Conservation (phyloP, 1,140 invertebrate genomes). For the Saccostrea echinata region DNA sequence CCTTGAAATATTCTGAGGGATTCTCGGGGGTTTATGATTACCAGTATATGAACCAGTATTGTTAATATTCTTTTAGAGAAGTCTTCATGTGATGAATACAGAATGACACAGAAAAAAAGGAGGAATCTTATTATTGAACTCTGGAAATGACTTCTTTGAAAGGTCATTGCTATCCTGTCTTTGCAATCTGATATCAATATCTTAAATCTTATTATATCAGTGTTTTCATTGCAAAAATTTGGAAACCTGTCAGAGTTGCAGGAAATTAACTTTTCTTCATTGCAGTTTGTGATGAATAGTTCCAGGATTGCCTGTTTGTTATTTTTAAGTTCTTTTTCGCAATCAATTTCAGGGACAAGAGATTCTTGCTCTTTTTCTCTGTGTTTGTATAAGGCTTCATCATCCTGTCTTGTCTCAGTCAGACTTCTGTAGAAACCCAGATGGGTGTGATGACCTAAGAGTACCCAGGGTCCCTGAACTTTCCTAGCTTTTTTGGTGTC, state of each 20-base stretch:
- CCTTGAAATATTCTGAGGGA: no score
- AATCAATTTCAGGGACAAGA: neutral
- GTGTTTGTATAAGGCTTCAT: neutral
- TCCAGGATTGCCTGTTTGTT: slow-evolving; percentile 23
- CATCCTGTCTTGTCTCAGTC: neutral
- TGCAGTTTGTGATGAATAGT: neutral
- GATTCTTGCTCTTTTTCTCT: neutral
- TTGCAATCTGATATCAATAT: no score
- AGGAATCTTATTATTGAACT: no score
- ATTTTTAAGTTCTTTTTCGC: neutral
- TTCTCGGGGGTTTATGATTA: no score
- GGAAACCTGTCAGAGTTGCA: neutral
- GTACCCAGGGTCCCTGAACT: neutral
- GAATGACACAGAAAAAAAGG: no score
- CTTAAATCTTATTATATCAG: neutral
- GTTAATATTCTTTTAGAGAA: no score
- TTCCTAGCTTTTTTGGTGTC: neutral
- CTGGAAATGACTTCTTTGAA: no score
- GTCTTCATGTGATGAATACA: no score
- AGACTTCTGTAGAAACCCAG: neutral
- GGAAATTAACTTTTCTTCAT: neutral
- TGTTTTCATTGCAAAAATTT: neutral
- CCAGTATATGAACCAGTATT: no score
- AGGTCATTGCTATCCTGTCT: no score
- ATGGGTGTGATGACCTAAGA: neutral